Conservation (phyloP, 2,797 vertebrate species). For the Leuciscus waleckii region DNA sequence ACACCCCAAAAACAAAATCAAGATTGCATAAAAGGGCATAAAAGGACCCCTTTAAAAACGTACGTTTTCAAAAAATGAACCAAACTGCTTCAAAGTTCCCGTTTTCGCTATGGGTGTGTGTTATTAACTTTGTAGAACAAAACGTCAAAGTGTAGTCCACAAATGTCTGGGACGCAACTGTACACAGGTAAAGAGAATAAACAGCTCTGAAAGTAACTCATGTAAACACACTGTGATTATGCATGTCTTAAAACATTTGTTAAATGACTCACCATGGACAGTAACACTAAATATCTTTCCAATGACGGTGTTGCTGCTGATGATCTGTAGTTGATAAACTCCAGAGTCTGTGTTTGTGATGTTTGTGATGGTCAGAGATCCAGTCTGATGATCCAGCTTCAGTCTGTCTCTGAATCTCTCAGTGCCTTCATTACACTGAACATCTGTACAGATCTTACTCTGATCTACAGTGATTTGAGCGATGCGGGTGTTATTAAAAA, state of each 20-base stretch:
- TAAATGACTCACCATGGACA: background rate
- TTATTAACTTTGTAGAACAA: no score
- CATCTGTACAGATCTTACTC: background rate
- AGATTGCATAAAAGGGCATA: no score
- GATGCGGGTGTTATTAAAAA: background rate
- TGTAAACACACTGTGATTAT: background rate
- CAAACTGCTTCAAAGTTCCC: no score
- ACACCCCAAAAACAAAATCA: no score
- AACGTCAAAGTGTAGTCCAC: background rate
- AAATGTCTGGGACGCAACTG: background rate
- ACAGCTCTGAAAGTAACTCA: background rate
- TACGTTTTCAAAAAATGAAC: no score
- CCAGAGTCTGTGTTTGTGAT: background rate
- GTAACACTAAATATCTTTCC: background rate
- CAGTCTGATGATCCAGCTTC: background rate
- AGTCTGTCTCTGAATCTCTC: constrained; percentile 8
- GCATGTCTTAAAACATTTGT: background rate
- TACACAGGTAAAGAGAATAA: background rate
- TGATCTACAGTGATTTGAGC: background rate
- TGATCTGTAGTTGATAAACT: rapidly evolving
- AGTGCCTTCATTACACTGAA: background rate
- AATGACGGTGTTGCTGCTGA: background rate
- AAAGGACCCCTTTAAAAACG: no score
- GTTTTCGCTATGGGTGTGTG: no score
- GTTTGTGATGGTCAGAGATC: background rate